Base-by-base conservation (phyloP, 2,797 vertebrate genomes). In the Eidolon dupreanum region DNA sequence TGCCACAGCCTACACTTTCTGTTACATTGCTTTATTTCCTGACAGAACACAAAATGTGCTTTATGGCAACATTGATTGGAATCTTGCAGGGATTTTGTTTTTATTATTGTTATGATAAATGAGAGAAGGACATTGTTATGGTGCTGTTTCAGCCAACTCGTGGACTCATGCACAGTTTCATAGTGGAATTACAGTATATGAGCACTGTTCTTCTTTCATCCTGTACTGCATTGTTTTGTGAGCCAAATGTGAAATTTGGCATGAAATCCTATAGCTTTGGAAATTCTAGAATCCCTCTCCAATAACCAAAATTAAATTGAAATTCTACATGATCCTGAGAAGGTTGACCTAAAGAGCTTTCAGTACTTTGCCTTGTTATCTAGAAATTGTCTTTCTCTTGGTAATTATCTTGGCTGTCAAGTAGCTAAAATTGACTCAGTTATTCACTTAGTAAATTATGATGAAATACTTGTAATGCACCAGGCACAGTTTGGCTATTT, bases 301-400 rank as follows among this genome's bases (percentile, higher is more conserved):
- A 22, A 24, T 55, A n/a, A 31, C 57, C 77, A 53, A 53, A 78
- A 85, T 78, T 66, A 73, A 43, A 38, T 89, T 31, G 8, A 49
- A 88, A 0, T 41, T 63, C 55, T 63, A 6, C 17, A 3, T 63
- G 46, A 71, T 51, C 31, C 33, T 55, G 17, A 95, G 31, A 77
- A 43, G 9, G 74, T 38, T 2, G 0, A 3, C 15, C 2, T 63
- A 8, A 57, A 51, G 17, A 20, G 24, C 20, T 55, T 83, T 86
- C 6, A 0, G 3, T 71, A 65, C 8, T 28, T 26, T 33, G 28
- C 36, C 38, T 63, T 71, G 10, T 83, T 95, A 31, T 51, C 38
- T 73, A 31, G 57, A 90, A 85, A 68, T 88, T 24, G 38, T 53
- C 63, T 85, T 96, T 86, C 59, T 92, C 55, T 70, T 41, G 20